A percentile compares a stretch with the other conserved stretches of the same genome.
Conservation (phyloP, 2,797 vertebrate species). For the Enteromius trimaculatus region DNA sequence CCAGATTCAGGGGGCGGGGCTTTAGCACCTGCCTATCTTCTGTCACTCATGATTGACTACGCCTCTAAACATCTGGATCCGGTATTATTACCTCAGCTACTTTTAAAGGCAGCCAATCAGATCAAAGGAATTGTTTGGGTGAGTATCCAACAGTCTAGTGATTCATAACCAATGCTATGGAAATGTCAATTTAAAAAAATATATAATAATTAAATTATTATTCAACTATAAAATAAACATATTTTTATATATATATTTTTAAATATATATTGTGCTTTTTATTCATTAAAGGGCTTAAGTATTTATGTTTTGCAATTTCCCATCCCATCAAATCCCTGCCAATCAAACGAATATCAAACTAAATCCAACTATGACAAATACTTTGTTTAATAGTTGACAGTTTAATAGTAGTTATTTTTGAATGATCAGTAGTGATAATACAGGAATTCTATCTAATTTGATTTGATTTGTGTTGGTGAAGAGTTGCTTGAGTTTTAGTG, state of each 20-base stretch:
- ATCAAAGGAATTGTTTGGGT: conserved; percentile 94
- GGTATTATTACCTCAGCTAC: conserved; percentile 84
- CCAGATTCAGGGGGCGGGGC: conserved; percentile 76
- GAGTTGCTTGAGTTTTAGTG: not conserved
- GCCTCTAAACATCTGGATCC: conserved; percentile 88
- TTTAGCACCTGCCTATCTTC: conserved; percentile 87
- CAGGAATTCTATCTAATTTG: not conserved
- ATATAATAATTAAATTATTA: too few relatives aligned
- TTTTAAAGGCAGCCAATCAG: conserved; percentile 88
- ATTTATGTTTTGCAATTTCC: not conserved
- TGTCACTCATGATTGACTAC: conserved; percentile 91
- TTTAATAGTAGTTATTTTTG: not conserved
- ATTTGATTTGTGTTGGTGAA: not conserved
- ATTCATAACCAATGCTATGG: not conserved
- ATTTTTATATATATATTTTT: too few relatives aligned
- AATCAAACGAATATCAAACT: not conserved
- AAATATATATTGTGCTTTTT: not conserved
- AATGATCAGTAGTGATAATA: not conserved
- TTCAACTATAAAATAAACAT: too few relatives aligned
- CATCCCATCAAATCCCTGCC: not conserved
- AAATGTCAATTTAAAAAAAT: too few relatives aligned
- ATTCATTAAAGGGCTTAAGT: not conserved
- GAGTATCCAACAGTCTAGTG: conserved; percentile 62
- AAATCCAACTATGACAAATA: not conserved
- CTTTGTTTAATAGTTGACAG: too few relatives aligned